Conservation (phyloP, 2,888 invertebrate genomes). For the Scaptomyza flava region DNA sequence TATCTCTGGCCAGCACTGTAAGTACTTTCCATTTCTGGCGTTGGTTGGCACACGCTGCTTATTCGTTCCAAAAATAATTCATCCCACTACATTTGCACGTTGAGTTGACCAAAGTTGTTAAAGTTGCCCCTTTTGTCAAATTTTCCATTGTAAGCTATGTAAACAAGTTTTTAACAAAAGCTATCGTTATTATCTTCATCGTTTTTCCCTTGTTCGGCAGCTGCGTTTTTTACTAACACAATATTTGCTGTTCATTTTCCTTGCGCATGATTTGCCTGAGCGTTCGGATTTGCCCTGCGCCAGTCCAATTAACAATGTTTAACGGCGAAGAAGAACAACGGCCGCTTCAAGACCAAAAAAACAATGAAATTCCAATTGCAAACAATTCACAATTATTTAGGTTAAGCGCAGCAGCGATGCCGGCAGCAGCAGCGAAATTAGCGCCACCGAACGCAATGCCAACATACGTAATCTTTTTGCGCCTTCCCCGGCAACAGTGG, state of each 20-base stretch:
- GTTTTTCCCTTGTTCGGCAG: slow-evolving; percentile 10
- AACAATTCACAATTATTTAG: slow-evolving; percentile 72
- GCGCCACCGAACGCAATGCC: slow-evolving; percentile 74
- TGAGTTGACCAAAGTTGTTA: slow-evolving; percentile 54
- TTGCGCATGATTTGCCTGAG: slow-evolving; percentile 53
- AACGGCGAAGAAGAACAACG: slow-evolving; percentile 50
- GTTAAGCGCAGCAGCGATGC: slow-evolving; percentile 67
- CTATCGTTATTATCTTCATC: slow-evolving; percentile 33
- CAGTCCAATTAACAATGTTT: slow-evolving; percentile 63
- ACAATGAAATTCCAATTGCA: slow-evolving; percentile 54
- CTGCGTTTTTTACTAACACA: slow-evolving; percentile 61
- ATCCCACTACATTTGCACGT: slow-evolving; percentile 62
- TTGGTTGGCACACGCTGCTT: slow-evolving; percentile 17
- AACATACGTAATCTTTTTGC: slow-evolving; percentile 80
- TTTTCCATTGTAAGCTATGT: slow-evolving; percentile 19
- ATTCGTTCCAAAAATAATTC: slow-evolving; percentile 32
- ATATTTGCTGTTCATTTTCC: slow-evolving; percentile 20
- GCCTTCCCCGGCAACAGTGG: slow-evolving; percentile 55
- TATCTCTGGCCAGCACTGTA: slow-evolving; percentile 62
- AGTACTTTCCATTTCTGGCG: slow-evolving; percentile 64
- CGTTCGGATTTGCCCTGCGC: slow-evolving; percentile 27
- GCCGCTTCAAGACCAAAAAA: slow-evolving; percentile 32
- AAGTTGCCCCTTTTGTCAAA: slow-evolving; percentile 35
- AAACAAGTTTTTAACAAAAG: slow-evolving; percentile 56
- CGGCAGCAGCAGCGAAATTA: slow-evolving; percentile 57